phyloP scores from a whole-genome alignment of 1,140 invertebrate species.

The Thereuonema tuberculata region DNA sequence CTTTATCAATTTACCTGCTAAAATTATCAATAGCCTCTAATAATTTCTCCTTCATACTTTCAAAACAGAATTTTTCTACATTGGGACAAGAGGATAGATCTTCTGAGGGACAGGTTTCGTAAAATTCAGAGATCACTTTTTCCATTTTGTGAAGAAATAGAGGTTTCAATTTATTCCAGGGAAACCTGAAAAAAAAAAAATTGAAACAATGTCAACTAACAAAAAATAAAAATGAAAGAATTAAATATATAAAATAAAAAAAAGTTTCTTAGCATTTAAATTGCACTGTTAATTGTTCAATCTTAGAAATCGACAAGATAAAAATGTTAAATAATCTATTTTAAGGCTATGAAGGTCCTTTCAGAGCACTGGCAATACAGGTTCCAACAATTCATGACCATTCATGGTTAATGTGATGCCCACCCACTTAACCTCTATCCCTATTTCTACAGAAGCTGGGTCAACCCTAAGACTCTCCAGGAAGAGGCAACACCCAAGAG shows the following conservation, averaged over 20 bases:
- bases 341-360: no score
- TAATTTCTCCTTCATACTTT: conserved; percentile 69
- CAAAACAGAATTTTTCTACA: conserved; percentile 79
- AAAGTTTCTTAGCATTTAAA: not conserved
- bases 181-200: conserved; percentile 41
- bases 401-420: no score
- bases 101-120: conserved; percentile 56
- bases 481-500: no score
- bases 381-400: no score
- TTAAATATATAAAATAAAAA: not conserved
- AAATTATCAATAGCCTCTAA: conserved; percentile 64
- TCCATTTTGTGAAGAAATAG: conserved; percentile 74
- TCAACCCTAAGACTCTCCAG: no score
- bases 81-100: conserved; percentile 68
- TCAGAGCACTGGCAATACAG: no score
- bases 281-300: no score
- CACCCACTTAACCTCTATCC: no score
- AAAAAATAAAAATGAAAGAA: not conserved
- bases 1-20: conserved; percentile 26
- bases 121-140: conserved; percentile 71
- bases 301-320: no score
- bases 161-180: conserved; percentile 74
- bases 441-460: no score
- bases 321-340: no score
- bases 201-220: conserved; percentile 13